A percentile compares a stretch with the other conserved stretches of the same genome.
These are phyloP conservation scores for Odobenus rosmarus DNA, from an alignment of 2,113 vertebrate species.

Conservation along the genomic window DNA sequence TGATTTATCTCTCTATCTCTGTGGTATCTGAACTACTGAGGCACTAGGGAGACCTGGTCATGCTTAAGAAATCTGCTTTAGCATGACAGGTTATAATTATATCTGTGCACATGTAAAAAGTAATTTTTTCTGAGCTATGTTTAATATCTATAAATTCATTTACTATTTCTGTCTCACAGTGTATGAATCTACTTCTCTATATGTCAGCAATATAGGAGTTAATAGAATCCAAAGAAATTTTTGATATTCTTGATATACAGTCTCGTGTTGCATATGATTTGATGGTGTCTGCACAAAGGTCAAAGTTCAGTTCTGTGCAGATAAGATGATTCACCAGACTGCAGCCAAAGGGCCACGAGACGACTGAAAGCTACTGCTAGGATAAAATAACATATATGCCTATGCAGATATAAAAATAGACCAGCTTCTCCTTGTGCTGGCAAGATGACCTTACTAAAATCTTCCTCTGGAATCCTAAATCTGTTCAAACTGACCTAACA, in stretches of 20 bases:
- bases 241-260: conserved; percentile 57
- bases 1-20: conserved; percentile 50
- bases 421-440: conserved; percentile 81
- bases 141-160: conserved; percentile 44
- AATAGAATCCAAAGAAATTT: conserved; percentile 63
- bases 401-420: conserved; percentile 86
- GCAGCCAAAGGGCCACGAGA: conserved; percentile 68
- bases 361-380: conserved; percentile 64
- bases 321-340: conserved; percentile 66
- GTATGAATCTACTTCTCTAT: not conserved
- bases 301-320: conserved; percentile 76
- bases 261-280: conserved; percentile 57
- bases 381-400: conserved; percentile 78
- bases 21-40: conserved; percentile 28
- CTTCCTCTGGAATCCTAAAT: conserved; percentile 79
- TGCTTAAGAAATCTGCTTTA: conserved; percentile 51
- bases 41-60: conserved; percentile 38
- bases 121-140: conserved; percentile 45
- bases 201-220: conserved; percentile 69
- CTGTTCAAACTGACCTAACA: conserved; percentile 68
- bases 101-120: conserved; percentile 36
- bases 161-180: conserved; percentile 29
- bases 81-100: not conserved
- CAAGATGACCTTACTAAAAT: conserved; percentile 84
- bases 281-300: conserved; percentile 74